phyloP scores from a whole-genome alignment of 2,888 invertebrate species.

The Quadroppia sp. region DNA sequence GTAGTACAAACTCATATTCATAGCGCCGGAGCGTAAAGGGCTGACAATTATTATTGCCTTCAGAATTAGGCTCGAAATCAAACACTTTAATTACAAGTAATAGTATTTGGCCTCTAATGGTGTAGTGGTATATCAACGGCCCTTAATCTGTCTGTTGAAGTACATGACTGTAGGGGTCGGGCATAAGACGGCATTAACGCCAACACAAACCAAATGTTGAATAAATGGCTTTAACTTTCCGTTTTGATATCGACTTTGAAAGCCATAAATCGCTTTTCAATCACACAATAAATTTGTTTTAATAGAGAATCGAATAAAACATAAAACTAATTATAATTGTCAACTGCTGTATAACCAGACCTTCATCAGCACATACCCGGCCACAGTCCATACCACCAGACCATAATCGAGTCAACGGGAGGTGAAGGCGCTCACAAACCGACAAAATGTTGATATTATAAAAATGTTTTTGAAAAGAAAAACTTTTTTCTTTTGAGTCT shows the following conservation, averaged over 20 bases:
- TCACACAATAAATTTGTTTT: conserved; percentile 11
- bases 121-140: neutral
- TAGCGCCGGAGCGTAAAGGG: neutral
- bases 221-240: neutral
- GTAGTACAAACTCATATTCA: neutral
- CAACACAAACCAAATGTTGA: neutral
- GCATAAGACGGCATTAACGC: neutral
- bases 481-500: neutral
- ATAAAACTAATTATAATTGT: conserved; percentile 1
- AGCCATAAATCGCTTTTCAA: neutral
- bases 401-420: conserved; percentile 4
- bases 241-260: neutral
- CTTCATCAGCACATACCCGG: neutral
- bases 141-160: neutral
- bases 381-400: neutral
- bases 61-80: neutral
- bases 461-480: neutral
- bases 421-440: conserved; percentile 10
- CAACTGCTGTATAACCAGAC: neutral
- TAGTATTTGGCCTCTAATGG: neutral
- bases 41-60: neutral
- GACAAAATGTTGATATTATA: neutral
- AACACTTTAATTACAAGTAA: neutral
- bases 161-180: neutral
- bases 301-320: neutral